These are phyloP conservation scores for Ladona fulva DNA, from an alignment of 1,140 invertebrate species.

Conservation along the genomic window DNA sequence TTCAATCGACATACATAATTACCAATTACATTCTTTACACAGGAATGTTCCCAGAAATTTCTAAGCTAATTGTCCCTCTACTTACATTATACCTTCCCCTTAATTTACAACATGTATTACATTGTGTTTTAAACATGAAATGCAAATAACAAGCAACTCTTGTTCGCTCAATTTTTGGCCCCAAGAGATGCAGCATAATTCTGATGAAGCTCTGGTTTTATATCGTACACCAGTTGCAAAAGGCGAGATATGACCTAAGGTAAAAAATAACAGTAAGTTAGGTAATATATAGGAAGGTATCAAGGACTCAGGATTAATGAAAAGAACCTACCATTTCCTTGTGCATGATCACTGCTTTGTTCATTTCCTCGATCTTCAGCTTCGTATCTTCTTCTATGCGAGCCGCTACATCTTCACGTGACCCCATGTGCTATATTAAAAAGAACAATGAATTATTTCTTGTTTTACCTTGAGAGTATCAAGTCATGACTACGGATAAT, in stretches of 20 bases:
- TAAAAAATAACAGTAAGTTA: slow-evolving; percentile 22
- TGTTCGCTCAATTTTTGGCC: background rate
- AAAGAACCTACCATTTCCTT: slow-evolving; percentile 59
- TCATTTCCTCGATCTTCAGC: slow-evolving; percentile 80
- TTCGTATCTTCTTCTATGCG: slow-evolving; percentile 80
- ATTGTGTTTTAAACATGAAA: background rate
- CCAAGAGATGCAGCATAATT: slow-evolving; percentile 43
- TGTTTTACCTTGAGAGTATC: too few species aligned
- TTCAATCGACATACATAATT: too few species aligned
- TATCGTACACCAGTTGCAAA: slow-evolving; percentile 75
- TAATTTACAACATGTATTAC: too few species aligned
- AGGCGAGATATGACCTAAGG: slow-evolving; percentile 71
- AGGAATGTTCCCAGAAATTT: too few species aligned
- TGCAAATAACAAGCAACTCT: background rate
- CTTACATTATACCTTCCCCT: too few species aligned
- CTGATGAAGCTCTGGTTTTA: slow-evolving; percentile 80
- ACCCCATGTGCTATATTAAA: slow-evolving; percentile 71
- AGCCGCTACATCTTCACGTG: slow-evolving; percentile 78
- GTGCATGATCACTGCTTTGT: slow-evolving; percentile 58
- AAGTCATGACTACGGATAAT: too few species aligned
- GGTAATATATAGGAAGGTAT: background rate
- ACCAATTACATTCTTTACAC: too few species aligned
- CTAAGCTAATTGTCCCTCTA: too few species aligned
- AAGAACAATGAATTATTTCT: slow-evolving; percentile 14
- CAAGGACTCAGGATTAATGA: background rate